Base-by-base conservation (phyloP, 2,888 invertebrate genomes). In the Dolomedes plantarius region DNA sequence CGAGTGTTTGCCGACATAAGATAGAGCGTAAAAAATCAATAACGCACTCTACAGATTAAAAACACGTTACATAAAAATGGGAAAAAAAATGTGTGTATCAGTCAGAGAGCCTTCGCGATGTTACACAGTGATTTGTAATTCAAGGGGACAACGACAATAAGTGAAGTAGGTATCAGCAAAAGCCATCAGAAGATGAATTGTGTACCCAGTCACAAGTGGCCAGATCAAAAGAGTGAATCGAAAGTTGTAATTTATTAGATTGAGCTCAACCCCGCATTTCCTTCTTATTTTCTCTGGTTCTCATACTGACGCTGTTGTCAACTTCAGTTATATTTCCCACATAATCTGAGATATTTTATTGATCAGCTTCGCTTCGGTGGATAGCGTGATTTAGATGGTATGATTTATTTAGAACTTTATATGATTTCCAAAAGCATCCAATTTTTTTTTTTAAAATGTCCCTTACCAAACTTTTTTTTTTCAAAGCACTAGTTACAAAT, bases 201-300 rank as follows among this genome's bases (percentile, higher is more conserved):
- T 64, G 28, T 71, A 41, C 23, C 71, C 39, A 62, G 36, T 77
- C 77, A 68, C 77, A 68, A 77, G 77, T 29, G 28, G 62, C 29
- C 23, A 78, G 78, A 78, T 78, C 71, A 78, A 78, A 71, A n/a
- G n/a, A 71, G 71, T 62, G 62, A 71, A 78, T 78, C 78, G 69
- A 78, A 71, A n/a, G n/a, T n/a, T 68, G 77, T 62, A 69, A 78
- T 78, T 78, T 71, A 41, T 71, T 69, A 78, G 78, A 78, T 78
- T 78, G 50, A 50, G 19, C n/a, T 19, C n/a, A 19, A 50, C 50
- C 19, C 19, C 19, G n/a, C 19, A n/a, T 50, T 50, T 19, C 50
- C 19, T 19, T 19, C n/a, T 16, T 50, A 19, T 19, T 50, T 19
- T 50, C 50, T n/a, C n/a, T n/a, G n/a, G n/a, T n/a, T n/a, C n/a